These are phyloP conservation scores for Trypoxylus dichotomus DNA, from an alignment of 1,140 invertebrate species.

Conservation along the genomic window DNA sequence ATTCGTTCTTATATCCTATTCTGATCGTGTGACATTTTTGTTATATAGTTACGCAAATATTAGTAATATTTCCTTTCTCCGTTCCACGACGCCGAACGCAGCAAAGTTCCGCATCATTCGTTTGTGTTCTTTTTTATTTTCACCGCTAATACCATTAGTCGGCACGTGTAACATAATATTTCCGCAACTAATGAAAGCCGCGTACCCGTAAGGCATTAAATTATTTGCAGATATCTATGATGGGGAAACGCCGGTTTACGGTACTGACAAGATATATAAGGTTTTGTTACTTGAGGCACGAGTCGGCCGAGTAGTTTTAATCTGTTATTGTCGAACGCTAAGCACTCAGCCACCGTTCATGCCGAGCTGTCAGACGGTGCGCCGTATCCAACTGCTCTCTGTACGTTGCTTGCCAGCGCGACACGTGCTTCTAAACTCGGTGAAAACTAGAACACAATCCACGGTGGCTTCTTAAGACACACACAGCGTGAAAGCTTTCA, in stretches of 20 bases:
- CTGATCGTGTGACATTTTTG: neutral
- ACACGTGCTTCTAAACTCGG: neutral
- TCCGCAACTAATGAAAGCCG: slow-evolving; percentile 6
- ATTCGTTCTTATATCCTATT: no score
- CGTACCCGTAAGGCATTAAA: slow-evolving; percentile 9
- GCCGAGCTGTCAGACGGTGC: neutral
- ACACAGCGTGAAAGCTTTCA: slow-evolving; percentile 18
- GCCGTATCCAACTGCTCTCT: neutral
- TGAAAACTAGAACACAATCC: slow-evolving; percentile 7
- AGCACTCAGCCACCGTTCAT: neutral
- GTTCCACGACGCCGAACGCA: neutral
- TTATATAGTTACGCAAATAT: neutral
- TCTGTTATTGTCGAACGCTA: slow-evolving; percentile 3
- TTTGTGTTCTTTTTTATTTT: neutral
- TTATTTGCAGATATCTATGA: slow-evolving; percentile 14
- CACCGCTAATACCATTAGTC: slow-evolving; percentile 2
- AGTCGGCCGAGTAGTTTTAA: slow-evolving; percentile 12
- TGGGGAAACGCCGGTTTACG: neutral
- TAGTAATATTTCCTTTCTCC: neutral
- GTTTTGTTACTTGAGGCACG: slow-evolving; percentile 19
- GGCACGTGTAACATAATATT: slow-evolving; percentile 18
- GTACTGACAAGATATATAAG: slow-evolving; percentile 7
- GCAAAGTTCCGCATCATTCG: slow-evolving; percentile 7
- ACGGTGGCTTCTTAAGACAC: slow-evolving; percentile 1
- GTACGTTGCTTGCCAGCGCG: neutral